Base-by-base conservation (phyloP, 2,797 vertebrate species). In the Syndactyla subalaris region DNA sequence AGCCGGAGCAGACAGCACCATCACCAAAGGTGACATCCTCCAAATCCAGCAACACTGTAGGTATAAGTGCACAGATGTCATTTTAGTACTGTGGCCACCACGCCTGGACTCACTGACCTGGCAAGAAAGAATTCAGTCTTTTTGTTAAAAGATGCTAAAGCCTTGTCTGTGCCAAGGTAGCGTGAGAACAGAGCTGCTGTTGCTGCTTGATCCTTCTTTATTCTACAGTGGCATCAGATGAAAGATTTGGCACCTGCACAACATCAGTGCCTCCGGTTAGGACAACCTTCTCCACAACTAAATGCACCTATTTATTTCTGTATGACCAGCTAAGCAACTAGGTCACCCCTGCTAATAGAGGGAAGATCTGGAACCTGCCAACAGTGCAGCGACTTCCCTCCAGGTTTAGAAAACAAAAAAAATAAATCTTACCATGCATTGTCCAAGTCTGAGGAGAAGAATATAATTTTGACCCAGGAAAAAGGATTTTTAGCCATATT, bases 191-290 rank as follows among this genome's bases (percentile, higher is more conserved):
- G 68, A 80, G 68, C 38, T 61, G 43, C 22, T 58, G 54, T 20
- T 41, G 34, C 66, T 41, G 30, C 51, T 51, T 54, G 24, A 79
- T 46, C 54, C 26, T 74, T 66, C 55, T 88, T 57, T 23, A n/a
- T 30, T 55, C 57, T 49, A n/a, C 79, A 43, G 26, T 13, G 41
- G 68, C 8, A 2, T 15, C 46, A 54, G 57, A 81, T 81, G 62
- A 84, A 91, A 94, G 83, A 22, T 55, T 61, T 63, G 88, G 83
- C 88, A 88, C 23, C 30, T 14, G 51, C 48, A 87, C 59, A 89
- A 15, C 74, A 52, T 17, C 52, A n/a, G 34, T 17, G 48, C 9
- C 65, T 30, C 46, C 59, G 76, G 79, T 88, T 61, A 88, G 51
- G 29, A 24, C 83, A 95, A 92, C 76, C 88, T 91, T 32, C 55